Evolutionary conservation across 2,113 vertebrate species (phyloP), one percentile per base, ranked within the genome.

Genomic region (Myotis davidii): DNA sequence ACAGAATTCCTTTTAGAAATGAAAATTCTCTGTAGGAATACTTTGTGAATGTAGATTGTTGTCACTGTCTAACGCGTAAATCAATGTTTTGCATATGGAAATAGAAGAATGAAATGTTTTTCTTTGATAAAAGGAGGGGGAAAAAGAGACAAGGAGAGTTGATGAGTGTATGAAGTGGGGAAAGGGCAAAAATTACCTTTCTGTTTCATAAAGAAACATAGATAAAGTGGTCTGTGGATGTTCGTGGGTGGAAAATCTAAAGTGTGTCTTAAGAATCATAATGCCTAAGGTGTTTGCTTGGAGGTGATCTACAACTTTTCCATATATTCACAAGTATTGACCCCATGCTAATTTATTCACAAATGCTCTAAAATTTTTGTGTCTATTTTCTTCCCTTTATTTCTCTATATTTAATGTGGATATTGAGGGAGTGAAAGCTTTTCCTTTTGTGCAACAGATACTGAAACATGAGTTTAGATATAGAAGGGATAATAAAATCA

Each of bases 181-280:
- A 5, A 59, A 88, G 32, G 32, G 6, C 48, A 69, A 69, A 73
- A 39, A 50, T 45, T 1, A 4, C 18, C 29, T 27, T 9, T 70
- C 21, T 61, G 42, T n/a, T 52, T 94, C 50, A 79, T 32, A 32
- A 82, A 45, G 45, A 48, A 11, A 14, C 20, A 21, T 37, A 42
- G 9, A 5, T 67, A 3, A 81, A 61, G 10, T 37, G 9, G 4
- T 11, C 5, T 13, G 29, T 5, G 14, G 2, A 59, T 56, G 0
- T 48, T 59, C 9, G 52, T 4, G 6, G 1, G 32, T 82, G 13
- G 23, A 64, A 20, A 45, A 65, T 45, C 52, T 83, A 37, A n/a
- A 42, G 1, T 52, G 5, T 39, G 2, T 27, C 7, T 76, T 76
- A 78, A 39, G 61, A 50, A 29, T 79, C 27, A 50, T 56, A 67